These are phyloP conservation scores for Pseudobourletiella spinata DNA, from an alignment of 1,140 invertebrate genomes.

Conservation along the genomic window DNA sequence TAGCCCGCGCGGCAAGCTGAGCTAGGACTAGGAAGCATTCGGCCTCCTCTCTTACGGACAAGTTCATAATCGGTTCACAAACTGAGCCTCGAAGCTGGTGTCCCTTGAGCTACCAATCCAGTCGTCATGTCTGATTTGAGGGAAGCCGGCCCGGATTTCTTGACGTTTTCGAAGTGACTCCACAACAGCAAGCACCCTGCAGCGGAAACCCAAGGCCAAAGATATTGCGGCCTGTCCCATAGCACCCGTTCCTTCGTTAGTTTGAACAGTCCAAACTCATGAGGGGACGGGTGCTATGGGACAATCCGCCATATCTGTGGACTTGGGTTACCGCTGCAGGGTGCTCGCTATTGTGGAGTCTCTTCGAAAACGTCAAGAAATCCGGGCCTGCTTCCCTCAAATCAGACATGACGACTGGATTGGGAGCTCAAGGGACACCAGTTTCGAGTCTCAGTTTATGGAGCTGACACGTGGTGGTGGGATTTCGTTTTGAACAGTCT, in stretches of 20 bases:
- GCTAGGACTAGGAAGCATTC: too few species aligned
- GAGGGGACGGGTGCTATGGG: conserved; percentile 83
- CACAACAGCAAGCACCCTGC: neutral
- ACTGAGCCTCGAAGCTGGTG: too few species aligned
- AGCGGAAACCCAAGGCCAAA: neutral
- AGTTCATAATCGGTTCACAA: too few species aligned
- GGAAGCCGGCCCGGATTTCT: too few species aligned
- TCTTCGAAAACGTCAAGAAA: conserved; percentile 57
- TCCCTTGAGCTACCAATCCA: too few species aligned
- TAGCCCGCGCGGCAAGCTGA: too few species aligned
- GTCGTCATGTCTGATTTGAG: too few species aligned
- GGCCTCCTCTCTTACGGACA: too few species aligned
- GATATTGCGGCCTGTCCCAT: conserved; percentile 88
- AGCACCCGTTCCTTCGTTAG: conserved; percentile 76
- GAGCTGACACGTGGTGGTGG: conserved; percentile 56
- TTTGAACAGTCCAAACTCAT: conserved; percentile 81
- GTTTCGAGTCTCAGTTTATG: too few species aligned
- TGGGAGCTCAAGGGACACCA: conserved; percentile 58
- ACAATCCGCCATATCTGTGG: conserved; percentile 65
- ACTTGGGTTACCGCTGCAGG: conserved; percentile 53
- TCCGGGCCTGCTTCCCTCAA: conserved; percentile 54
- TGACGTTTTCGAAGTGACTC: too few species aligned
- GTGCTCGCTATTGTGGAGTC: conserved; percentile 63
- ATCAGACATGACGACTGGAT: conserved; percentile 58
- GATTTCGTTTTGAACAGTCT: conserved; percentile 70